Evolutionary conservation across 2,888 invertebrate genomes (phyloP).

Genomic region (Loripinus fragilis): DNA sequence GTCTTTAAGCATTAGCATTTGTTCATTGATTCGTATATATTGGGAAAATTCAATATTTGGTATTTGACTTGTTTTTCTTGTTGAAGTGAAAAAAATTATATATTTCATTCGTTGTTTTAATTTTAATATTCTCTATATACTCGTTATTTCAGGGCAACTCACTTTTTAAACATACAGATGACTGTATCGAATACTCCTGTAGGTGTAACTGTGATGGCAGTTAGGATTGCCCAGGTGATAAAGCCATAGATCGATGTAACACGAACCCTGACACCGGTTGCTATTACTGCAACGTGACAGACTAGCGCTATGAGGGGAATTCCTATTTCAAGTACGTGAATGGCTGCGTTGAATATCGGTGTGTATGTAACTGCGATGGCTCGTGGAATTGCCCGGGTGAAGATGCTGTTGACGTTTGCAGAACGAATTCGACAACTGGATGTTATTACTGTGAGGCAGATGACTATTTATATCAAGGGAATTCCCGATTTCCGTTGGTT

Average conservation of each 20-base stretch:
- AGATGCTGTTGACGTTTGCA: slow-evolving; percentile 64
- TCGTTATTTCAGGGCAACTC: slow-evolving; percentile 62
- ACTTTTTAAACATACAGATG: slow-evolving; percentile 66
- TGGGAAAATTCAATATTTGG: too few relatives aligned
- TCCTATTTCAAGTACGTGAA: slow-evolving; percentile 60
- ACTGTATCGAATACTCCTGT: slow-evolving; percentile 72
- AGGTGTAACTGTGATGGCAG: slow-evolving; percentile 75
- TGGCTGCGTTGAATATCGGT: slow-evolving; percentile 68
- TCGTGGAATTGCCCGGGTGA: slow-evolving; percentile 65
- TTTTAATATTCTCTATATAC: too few relatives aligned
- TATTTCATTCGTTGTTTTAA: too few relatives aligned
- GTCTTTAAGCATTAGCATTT: too few relatives aligned
- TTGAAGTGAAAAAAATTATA: too few relatives aligned
- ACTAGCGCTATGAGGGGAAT: slow-evolving; percentile 50
- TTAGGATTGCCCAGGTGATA: slow-evolving; percentile 72
- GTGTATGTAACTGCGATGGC: slow-evolving; percentile 65
- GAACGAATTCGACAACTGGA: slow-evolving; percentile 53
- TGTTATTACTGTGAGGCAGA: slow-evolving; percentile 68
- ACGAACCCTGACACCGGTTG: slow-evolving; percentile 43
- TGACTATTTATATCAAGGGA: slow-evolving; percentile 63
- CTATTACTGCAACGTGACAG: slow-evolving; percentile 47
- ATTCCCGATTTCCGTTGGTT: slow-evolving; percentile 65
- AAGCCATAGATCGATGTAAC: slow-evolving; percentile 56
- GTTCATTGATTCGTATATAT: too few relatives aligned
- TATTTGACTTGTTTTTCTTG: too few relatives aligned